Evolutionary conservation across 2,888 invertebrate genomes (phyloP).

Genomic region (Dysmachus trigonus): DNA sequence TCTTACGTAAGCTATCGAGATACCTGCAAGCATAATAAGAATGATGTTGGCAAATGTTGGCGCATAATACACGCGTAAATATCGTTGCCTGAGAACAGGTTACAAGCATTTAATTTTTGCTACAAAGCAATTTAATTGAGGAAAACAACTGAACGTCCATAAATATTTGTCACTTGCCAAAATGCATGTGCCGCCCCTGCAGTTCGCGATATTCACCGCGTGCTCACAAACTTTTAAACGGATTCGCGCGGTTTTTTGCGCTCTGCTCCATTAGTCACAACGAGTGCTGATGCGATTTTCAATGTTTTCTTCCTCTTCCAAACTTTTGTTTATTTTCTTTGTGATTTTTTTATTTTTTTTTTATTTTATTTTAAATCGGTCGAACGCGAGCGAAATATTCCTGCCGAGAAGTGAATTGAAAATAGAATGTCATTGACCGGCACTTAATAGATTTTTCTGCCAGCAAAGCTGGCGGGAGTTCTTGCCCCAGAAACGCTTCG

Average conservation of each 20-base stretch:
- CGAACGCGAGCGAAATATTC: not conserved
- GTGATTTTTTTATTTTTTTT: not conserved
- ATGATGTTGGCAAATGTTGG: not conserved
- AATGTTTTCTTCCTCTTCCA: not conserved
- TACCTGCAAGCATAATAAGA: not conserved
- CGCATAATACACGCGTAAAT: not conserved
- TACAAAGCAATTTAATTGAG: not conserved
- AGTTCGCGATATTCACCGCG: not conserved
- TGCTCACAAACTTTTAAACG: not conserved
- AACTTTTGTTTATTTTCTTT: not conserved
- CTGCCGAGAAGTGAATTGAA: not conserved
- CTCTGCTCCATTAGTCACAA: not conserved
- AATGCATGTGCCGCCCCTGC: not conserved
- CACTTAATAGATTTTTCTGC: not conserved
- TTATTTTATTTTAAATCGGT: not conserved
- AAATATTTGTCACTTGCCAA: not conserved
- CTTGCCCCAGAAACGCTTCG: not conserved
- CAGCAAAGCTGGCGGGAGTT: not conserved
- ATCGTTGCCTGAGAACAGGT: not conserved
- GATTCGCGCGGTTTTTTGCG: not conserved
- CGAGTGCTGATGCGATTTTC: not conserved
- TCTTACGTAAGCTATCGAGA: not conserved
- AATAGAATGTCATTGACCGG: constrained; percentile 23
- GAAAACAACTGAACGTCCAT: not conserved
- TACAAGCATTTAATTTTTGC: not conserved